Percentiles rank a stretch among this genome's conserved stretches.
Conservation (phyloP, 2,888 invertebrate genomes). For the Eupithecia exiguata region DNA sequence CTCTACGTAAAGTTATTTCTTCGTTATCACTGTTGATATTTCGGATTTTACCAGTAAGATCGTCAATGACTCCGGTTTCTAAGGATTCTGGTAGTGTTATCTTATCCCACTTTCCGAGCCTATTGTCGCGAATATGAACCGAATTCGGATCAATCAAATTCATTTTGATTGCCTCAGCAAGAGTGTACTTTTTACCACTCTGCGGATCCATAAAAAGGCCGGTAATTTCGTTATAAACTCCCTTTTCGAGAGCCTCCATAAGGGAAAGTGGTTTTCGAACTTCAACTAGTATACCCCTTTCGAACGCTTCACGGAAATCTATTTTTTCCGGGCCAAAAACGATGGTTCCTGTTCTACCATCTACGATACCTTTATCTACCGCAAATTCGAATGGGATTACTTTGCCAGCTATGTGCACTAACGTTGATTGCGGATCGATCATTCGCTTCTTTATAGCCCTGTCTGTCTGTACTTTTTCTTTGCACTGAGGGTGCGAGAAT, state of each 20-base stretch:
- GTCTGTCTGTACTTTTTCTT: slow-evolving; percentile 91
- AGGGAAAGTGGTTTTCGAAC: slow-evolving; percentile 91
- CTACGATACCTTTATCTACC: slow-evolving; percentile 89
- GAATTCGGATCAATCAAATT: slow-evolving; percentile 93
- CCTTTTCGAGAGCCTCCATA: slow-evolving; percentile 91
- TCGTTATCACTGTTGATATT: slow-evolving; percentile 86
- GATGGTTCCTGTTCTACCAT: slow-evolving; percentile 89
- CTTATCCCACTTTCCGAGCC: slow-evolving; percentile 89
- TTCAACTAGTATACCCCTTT: slow-evolving; percentile 91
- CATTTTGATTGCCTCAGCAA: slow-evolving; percentile 91
- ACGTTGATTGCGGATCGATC: slow-evolving; percentile 92
- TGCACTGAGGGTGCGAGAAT: slow-evolving; percentile 91
- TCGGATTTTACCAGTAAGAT: slow-evolving; percentile 87
- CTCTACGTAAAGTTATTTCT: slow-evolving; percentile 89
- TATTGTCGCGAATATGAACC: slow-evolving; percentile 91
- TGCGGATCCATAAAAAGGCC: slow-evolving; percentile 93
- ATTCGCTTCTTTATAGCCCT: slow-evolving; percentile 93
- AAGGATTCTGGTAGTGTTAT: slow-evolving; percentile 91
- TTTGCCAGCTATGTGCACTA: slow-evolving; percentile 92
- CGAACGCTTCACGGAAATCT: slow-evolving; percentile 93
- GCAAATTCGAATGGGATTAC: slow-evolving; percentile 93
- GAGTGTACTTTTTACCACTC: slow-evolving; percentile 89
- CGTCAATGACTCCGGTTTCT: slow-evolving; percentile 89
- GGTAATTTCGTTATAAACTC: slow-evolving; percentile 90
- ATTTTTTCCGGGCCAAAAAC: slow-evolving; percentile 85